Evolutionary conservation across 2,888 invertebrate genomes (phyloP).

Genomic region (Epistrophe eligans): DNA sequence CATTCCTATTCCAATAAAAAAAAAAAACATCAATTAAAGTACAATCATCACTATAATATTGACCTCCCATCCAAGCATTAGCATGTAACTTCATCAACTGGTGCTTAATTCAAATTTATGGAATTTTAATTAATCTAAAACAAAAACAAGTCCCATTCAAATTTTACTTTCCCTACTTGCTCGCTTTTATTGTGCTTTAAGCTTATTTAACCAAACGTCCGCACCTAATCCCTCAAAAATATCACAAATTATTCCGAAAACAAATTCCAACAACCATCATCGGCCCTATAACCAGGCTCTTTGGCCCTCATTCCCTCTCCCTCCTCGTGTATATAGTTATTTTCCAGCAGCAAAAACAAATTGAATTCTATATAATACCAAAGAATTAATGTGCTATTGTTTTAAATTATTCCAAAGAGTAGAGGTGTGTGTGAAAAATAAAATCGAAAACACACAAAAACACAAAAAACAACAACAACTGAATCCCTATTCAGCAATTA

Average conservation of each 20-base stretch:
- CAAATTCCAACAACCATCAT: slow-evolving; percentile 37
- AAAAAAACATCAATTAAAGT: slow-evolving; percentile 9
- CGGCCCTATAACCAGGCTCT: too few relatives aligned
- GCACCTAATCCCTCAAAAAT: slow-evolving; percentile 59
- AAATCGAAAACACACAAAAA: background rate
- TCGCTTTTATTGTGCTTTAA: slow-evolving; percentile 38
- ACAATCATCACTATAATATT: background rate
- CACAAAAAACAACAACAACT: slow-evolving; percentile 3
- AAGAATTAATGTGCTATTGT: slow-evolving; percentile 55
- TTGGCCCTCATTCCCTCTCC: too few relatives aligned
- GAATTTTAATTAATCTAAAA: slow-evolving; percentile 70
- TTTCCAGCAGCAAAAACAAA: background rate
- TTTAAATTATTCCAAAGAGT: slow-evolving; percentile 55
- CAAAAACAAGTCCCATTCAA: slow-evolving; percentile 23
- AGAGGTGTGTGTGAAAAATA: background rate
- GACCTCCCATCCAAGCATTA: background rate
- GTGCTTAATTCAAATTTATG: slow-evolving; percentile 62
- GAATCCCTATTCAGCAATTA: slow-evolving; percentile 39
- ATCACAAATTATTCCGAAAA: slow-evolving; percentile 65
- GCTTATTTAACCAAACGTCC: slow-evolving; percentile 61
- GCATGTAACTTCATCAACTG: slow-evolving; percentile 17
- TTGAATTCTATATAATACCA: slow-evolving; percentile 44
- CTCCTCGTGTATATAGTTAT: background rate
- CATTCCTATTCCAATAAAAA: background rate
- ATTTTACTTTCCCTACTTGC: background rate